Evolutionary conservation across 1,140 invertebrate genomes (phyloP).

Genomic region (Phocides pigmalion): DNA sequence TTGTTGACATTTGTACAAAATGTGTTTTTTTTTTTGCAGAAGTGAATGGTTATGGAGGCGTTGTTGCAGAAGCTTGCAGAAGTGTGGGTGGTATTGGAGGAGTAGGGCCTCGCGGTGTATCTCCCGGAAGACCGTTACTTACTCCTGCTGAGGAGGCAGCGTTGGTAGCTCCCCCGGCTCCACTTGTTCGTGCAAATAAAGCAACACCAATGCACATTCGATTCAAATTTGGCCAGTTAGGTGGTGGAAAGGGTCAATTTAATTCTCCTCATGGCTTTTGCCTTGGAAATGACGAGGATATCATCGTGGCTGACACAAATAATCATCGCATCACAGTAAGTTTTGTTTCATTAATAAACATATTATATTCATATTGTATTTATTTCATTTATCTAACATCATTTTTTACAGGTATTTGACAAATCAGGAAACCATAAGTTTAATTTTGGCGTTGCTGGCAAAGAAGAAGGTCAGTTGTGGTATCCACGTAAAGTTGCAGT

Average conservation of each 20-base stretch:
- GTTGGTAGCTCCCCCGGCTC: conserved; percentile 71
- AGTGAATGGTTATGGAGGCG: conserved; percentile 73
- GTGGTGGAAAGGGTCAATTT: conserved; percentile 95
- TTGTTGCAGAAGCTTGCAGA: conserved; percentile 39
- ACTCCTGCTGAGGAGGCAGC: conserved; percentile 77
- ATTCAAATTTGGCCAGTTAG: conserved; percentile 96
- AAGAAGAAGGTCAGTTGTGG: conserved; percentile 98
- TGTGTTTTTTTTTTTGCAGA: conserved; percentile 52
- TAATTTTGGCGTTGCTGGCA: conserved; percentile 95
- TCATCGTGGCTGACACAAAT: conserved; percentile 97
- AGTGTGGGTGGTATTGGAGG: conserved; percentile 60
- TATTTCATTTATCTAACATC: conserved; percentile 14
- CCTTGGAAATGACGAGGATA: conserved; percentile 96
- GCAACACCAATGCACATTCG: conserved; percentile 93
- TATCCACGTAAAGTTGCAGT: conserved; percentile 98
- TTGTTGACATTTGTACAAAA: not conserved
- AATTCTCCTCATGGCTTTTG: conserved; percentile 99
- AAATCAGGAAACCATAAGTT: conserved; percentile 95
- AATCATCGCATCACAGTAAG: conserved; percentile 96
- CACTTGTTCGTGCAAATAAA: conserved; percentile 86
- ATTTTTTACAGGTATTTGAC: conserved; percentile 89
- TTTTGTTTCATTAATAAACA: conserved; percentile 16
- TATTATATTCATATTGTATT: not conserved
- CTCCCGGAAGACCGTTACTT: conserved; percentile 73
- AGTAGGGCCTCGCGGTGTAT: conserved; percentile 80